Conservation (phyloP, 1,140 invertebrate species). For the Thaumetopoea pityocampa region DNA sequence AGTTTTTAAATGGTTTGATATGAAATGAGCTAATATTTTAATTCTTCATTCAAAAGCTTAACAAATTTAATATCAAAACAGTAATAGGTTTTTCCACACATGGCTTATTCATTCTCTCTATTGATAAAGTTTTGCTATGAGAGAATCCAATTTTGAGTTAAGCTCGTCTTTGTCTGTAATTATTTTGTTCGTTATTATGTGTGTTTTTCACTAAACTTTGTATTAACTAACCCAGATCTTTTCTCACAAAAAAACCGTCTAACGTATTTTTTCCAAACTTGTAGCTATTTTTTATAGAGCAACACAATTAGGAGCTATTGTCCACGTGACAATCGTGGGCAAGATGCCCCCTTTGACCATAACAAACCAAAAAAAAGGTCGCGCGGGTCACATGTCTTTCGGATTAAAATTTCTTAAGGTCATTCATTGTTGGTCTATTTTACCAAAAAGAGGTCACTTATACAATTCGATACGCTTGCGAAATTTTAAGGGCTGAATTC, state of each 20-base stretch:
- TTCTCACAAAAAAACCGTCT: too few relatives aligned
- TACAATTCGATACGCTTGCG: constrained; percentile 31
- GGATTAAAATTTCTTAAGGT: constrained; percentile 26
- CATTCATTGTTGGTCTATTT: constrained; percentile 40
- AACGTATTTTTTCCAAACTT: background rate
- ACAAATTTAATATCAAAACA: too few relatives aligned
- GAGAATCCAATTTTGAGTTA: too few relatives aligned
- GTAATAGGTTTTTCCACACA: too few relatives aligned
- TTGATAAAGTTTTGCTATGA: too few relatives aligned
- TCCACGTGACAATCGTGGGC: constrained; percentile 37
- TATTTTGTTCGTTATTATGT: too few relatives aligned
- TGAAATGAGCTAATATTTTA: background rate
- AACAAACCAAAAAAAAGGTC: constrained; percentile 44
- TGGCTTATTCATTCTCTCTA: too few relatives aligned
- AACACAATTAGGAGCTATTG: constrained; percentile 53
- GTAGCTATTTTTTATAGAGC: constrained; percentile 2
- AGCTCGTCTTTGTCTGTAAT: too few relatives aligned
- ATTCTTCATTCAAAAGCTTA: too few relatives aligned
- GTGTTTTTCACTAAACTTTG: too few relatives aligned
- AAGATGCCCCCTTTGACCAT: constrained; percentile 44
- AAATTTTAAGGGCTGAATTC: constrained; percentile 36
- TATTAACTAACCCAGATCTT: too few relatives aligned
- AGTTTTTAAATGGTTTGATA: too few relatives aligned
- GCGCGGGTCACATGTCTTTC: constrained; percentile 54
- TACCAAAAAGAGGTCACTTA: constrained; percentile 44